These are phyloP conservation scores for Taeniopygia guttata DNA, from an alignment of 2,797 vertebrate species.

Conservation along the genomic window DNA sequence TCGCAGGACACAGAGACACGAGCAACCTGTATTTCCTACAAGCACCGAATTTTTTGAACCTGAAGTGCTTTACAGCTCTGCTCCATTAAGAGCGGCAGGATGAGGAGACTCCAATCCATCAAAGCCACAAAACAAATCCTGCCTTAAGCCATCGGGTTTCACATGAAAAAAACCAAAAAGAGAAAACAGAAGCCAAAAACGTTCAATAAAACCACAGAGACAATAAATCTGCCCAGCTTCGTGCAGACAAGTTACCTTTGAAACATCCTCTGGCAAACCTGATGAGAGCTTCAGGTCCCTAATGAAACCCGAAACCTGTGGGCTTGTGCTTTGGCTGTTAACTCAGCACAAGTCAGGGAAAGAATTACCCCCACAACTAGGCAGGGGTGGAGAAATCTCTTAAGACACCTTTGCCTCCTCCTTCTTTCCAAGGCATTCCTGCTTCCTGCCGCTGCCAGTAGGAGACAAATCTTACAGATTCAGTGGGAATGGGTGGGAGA, in stretches of 20 bases:
- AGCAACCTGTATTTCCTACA: neutral
- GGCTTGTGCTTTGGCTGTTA: neutral
- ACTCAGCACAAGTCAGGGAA: neutral
- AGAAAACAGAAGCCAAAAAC: conserved; percentile 51
- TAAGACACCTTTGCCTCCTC: neutral
- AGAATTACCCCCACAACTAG: neutral
- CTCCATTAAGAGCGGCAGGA: neutral
- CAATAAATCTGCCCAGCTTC: conserved; percentile 48
- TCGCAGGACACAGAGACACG: neutral
- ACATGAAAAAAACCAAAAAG: neutral
- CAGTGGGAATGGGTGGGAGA: rapidly evolving
- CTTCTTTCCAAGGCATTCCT: neutral
- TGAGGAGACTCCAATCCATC: conserved; percentile 29
- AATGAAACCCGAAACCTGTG: conserved; percentile 16
- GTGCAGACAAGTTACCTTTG: conserved; percentile 32
- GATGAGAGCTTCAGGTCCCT: conserved; percentile 10
- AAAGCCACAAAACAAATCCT: conserved; percentile 45
- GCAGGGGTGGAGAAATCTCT: rapidly evolving
- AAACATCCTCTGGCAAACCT: conserved; percentile 38
- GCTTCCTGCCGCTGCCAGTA: neutral
- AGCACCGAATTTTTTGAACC: neutral
- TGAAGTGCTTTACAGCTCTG: neutral
- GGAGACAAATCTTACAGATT: neutral
- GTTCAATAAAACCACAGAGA: conserved; percentile 40
- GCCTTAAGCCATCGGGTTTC: conserved; percentile 18